A percentile compares a stretch with the other conserved stretches of the same genome.
phyloP scores from a whole-genome alignment of 1,140 invertebrate genomes.

The Zaprionus capensis region DNA sequence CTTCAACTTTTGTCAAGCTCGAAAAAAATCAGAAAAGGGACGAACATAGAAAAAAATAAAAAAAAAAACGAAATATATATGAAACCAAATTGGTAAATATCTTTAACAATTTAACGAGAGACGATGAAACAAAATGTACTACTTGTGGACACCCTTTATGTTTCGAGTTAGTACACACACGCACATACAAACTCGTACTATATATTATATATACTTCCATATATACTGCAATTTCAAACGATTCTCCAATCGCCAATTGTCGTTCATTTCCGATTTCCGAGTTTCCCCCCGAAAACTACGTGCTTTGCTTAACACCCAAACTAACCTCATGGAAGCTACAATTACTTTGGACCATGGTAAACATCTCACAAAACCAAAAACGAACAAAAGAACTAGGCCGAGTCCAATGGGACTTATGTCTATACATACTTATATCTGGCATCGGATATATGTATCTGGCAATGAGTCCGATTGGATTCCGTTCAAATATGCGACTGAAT shows the following conservation, averaged over 20 bases:
- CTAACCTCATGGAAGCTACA: conserved; percentile 17
- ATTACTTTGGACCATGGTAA: conserved; percentile 70
- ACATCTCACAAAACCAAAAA: conserved; percentile 60
- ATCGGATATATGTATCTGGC: conserved; percentile 17
- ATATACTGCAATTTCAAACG: conserved; percentile 9
- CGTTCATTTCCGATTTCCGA: conserved; percentile 16
- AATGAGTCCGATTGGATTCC: conserved; percentile 43
- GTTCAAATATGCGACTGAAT: conserved; percentile 77
- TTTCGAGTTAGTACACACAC: conserved; percentile 26
- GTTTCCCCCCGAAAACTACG: conserved; percentile 3
- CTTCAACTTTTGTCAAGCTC: conserved; percentile 72
- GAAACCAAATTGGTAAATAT: conserved; percentile 4
- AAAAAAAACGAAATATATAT: conserved; percentile 5
- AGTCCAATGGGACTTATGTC: conserved; percentile 24
- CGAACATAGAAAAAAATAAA: conserved; percentile 10
- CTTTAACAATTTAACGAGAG: neutral
- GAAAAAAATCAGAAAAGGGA: conserved; percentile 18
- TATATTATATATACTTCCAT: conserved; percentile 31
- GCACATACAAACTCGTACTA: conserved; percentile 2
- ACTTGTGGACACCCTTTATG: conserved; percentile 35
- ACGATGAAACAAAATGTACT: conserved; percentile 3
- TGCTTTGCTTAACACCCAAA: conserved; percentile 37
- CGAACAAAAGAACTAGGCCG: conserved; percentile 22
- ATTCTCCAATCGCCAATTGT: neutral
- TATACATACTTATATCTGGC: conserved; percentile 27